phyloP scores from a whole-genome alignment of 2,888 invertebrate genomes.

The Apeira syringaria region DNA sequence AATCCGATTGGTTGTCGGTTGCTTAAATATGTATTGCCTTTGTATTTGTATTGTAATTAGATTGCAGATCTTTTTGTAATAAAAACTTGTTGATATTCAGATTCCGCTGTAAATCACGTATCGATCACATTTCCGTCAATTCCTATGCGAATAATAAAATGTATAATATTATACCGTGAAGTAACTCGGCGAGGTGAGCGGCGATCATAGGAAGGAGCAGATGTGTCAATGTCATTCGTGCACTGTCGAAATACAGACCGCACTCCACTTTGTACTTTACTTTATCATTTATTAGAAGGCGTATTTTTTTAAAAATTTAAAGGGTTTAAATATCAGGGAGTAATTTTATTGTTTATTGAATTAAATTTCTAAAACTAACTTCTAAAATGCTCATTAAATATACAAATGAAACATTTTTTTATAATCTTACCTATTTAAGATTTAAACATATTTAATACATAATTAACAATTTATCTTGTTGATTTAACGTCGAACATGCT shows the following conservation, averaged over 20 bases:
- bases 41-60: too few relatives aligned
- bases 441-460: too few relatives aligned
- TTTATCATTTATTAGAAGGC: conserved; percentile 9
- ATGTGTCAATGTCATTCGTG: conserved; percentile 38
- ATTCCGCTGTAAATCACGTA: neutral
- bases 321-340: conserved; percentile 10
- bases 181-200: conserved; percentile 39
- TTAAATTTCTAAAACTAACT: conserved; percentile 1
- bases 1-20: too few relatives aligned
- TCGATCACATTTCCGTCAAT: conserved; percentile 1
- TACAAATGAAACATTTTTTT: too few relatives aligned
- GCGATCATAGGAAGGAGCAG: conserved; percentile 13
- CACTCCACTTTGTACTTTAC: conserved; percentile 12
- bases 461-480: too few relatives aligned
- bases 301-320: too few relatives aligned
- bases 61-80: too few relatives aligned
- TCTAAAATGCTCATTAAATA: neutral
- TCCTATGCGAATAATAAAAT: conserved; percentile 5
- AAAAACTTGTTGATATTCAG: neutral
- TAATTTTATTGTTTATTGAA: conserved; percentile 15
- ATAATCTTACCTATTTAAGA: too few relatives aligned
- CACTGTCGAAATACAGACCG: conserved; percentile 32
- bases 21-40: too few relatives aligned
- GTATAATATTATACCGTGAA: conserved; percentile 20
- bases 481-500: too few relatives aligned